Conservation (phyloP, 2,888 invertebrate genomes). For the Coremacera marginata region DNA sequence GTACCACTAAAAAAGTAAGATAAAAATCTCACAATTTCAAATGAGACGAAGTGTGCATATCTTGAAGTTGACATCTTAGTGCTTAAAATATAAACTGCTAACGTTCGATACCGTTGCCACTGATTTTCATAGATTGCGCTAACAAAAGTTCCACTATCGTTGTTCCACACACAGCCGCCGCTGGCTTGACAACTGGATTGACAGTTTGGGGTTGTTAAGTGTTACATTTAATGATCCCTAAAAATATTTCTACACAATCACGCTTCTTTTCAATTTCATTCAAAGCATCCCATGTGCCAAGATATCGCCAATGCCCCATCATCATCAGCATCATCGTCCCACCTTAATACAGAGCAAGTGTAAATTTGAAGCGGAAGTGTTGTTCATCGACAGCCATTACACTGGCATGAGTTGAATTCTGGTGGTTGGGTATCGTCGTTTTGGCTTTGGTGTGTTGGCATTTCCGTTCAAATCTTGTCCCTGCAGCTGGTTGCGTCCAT, state of each 20-base stretch:
- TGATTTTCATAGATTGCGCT: not conserved
- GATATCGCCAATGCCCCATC: conserved; percentile 7
- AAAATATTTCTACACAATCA: conserved; percentile 54
- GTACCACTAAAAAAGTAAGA: too few species aligned
- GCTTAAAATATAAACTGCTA: not conserved
- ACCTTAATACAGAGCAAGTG: not conserved
- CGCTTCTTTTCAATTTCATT: conserved; percentile 42
- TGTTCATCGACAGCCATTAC: not conserved
- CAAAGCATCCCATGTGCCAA: conserved; percentile 3
- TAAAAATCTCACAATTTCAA: not conserved
- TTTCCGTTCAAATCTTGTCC: conserved; percentile 17
- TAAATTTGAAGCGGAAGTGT: conserved; percentile 28
- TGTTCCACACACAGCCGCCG: conserved; percentile 23
- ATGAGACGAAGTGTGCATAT: not conserved
- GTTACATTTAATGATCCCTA: conserved; percentile 61
- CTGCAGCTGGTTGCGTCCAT: conserved; percentile 5
- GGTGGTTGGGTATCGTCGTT: not conserved
- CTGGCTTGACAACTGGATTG: conserved; percentile 54
- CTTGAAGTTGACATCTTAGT: not conserved
- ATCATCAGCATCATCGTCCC: not conserved
- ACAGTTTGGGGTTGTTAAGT: conserved; percentile 57
- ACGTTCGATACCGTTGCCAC: not conserved
- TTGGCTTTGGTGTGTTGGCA: not conserved
- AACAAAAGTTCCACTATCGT: conserved; percentile 11
- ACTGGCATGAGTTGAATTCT: not conserved